Evolutionary conservation across 2,888 invertebrate species (phyloP).

Genomic region (Anoncus sp.): DNA sequence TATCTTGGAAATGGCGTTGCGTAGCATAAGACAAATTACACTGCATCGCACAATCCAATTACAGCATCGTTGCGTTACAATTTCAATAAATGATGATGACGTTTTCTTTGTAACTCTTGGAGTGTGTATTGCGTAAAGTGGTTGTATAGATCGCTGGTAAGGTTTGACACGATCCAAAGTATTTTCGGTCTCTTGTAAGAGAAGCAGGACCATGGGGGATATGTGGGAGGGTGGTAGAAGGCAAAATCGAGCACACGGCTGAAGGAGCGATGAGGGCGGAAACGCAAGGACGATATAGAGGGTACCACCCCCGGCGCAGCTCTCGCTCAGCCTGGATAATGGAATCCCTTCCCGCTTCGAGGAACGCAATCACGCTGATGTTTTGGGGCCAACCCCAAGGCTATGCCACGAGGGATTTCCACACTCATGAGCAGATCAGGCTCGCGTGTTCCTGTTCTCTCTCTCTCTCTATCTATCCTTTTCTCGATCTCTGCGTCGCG

Average conservation of each 20-base stretch:
- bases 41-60: no score
- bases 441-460: constrained; percentile 75
- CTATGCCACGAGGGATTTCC: constrained; percentile 81
- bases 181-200: constrained; percentile 21
- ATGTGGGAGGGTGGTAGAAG: constrained; percentile 33
- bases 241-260: constrained; percentile 46
- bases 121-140: constrained; percentile 28
- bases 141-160: constrained; percentile 23
- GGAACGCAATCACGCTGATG: constrained; percentile 83
- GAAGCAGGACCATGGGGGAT: constrained; percentile 18
- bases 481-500: constrained; percentile 57
- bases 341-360: constrained; percentile 80
- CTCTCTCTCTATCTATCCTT: constrained; percentile 63
- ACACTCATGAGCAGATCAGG: constrained; percentile 81
- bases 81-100: background rate
- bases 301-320: constrained; percentile 63
- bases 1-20: background rate
- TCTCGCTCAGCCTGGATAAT: constrained; percentile 73
- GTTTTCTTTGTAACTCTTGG: background rate
- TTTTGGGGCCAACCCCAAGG: constrained; percentile 80
- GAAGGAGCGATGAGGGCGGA: constrained; percentile 55
- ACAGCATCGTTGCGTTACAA: no score
- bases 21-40: no score
- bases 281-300: constrained; percentile 71
- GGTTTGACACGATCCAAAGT: constrained; percentile 40